These are phyloP conservation scores for Argopecten irradians DNA, from an alignment of 1,140 invertebrate genomes.

Conservation along the genomic window DNA sequence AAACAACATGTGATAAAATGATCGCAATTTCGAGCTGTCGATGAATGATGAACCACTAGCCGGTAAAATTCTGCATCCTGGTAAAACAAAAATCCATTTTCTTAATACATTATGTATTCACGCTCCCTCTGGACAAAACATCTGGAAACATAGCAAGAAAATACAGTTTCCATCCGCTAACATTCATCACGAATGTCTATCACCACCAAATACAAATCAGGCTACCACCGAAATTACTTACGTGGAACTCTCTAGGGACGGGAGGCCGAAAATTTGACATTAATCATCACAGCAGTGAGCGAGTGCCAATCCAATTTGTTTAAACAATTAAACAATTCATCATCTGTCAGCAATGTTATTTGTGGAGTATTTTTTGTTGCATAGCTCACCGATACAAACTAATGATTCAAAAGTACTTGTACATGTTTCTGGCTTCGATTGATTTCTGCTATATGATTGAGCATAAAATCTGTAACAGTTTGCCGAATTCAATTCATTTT, in stretches of 20 bases:
- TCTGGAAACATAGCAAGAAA: conserved; percentile 15
- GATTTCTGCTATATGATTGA: not conserved
- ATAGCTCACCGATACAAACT: not conserved
- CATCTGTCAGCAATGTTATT: conserved; percentile 10
- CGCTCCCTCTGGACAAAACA: conserved; percentile 14
- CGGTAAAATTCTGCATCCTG: not conserved
- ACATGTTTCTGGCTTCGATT: not conserved
- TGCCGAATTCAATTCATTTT: not conserved
- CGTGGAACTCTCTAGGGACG: not conserved
- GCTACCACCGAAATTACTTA: not conserved
- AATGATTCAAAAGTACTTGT: conserved; percentile 6
- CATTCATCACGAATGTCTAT: not conserved
- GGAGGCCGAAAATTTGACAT: conserved; percentile 21
- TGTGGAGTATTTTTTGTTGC: not conserved
- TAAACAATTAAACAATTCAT: conserved; percentile 23
- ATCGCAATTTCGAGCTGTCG: not conserved
- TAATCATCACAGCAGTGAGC: conserved; percentile 15
- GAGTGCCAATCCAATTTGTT: conserved; percentile 10
- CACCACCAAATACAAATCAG: conserved; percentile 21
- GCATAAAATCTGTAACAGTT: not conserved
- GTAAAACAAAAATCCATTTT: conserved; percentile 9
- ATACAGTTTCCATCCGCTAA: not conserved
- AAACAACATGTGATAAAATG: not conserved
- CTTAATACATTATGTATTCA: not conserved
- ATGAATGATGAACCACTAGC: conserved; percentile 9